Evolutionary conservation across 53 echinoderm and acorn worm genomes (phyloP), one percentile per base, ranked within the genome.

Genomic region (Patiria pectinifera): DNA sequence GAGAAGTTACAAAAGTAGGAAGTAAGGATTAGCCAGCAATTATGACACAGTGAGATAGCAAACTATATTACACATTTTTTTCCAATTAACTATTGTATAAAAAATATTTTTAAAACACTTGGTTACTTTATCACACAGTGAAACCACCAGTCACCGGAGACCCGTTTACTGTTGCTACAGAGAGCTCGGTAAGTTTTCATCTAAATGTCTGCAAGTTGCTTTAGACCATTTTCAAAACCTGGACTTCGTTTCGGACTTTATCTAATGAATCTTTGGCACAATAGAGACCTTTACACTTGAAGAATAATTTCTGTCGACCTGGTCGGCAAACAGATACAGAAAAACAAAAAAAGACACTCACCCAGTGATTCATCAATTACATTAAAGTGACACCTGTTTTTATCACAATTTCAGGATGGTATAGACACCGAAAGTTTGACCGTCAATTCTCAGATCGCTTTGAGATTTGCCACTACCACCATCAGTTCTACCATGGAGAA

Each of bases 391-490:
- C 3, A 23, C 11, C 18, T 23, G 3, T 23, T n/a, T 74, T 10
- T 23, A 23, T 24, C 9, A 84, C 90, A 62, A 46, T 84, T 82
- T 90, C 63, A 97, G 97, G 93, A 95, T 35, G 95, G 93, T 13
- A 94, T 97, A 23, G 59, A 84, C 19, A 93, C 94, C 8, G 83
- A 70, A 21, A 94, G 95, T 35, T 84, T 97, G 4, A 94, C 84
- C 35, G 90, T 95, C 1, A 85, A 94, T 45, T 95, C 95, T 26
- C 79, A 94, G 59, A 94, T 97, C 78, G 96, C 91, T 4, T 89
- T 96, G 59, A 91, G 97, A 26, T 97, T 94, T 92, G 96, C 97
- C 6, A 96, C 92, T 2, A 97, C 97, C 4, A 92, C 92, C 62
- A 83, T 97, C 66, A 94, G 87, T 87, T 86, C 59, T 82, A 95